A percentile compares a stretch with the other conserved stretches of the same genome.
Evolutionary conservation across 1,140 invertebrate species (phyloP).

Genomic region (Bactericera cockerelli): DNA sequence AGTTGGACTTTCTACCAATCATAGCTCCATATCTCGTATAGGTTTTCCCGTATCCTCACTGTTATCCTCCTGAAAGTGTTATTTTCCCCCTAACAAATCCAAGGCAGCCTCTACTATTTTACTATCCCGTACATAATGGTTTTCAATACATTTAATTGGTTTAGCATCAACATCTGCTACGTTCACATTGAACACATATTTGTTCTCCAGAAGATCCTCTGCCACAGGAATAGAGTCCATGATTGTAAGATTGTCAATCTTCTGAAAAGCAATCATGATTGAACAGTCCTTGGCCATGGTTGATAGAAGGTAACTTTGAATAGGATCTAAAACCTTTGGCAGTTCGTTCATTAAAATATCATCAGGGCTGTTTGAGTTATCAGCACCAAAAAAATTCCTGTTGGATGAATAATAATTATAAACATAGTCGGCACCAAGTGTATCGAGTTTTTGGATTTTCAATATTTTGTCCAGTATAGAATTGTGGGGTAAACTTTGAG

Average conservation of each 20-base stretch:
- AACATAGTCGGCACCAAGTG: conserved; percentile 20
- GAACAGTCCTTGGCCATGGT: conserved; percentile 39
- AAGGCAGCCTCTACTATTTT: conserved; percentile 29
- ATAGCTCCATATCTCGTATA: too few species aligned
- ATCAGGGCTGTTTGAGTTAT: too few species aligned
- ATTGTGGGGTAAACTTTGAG: conserved; percentile 23
- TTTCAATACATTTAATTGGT: conserved; percentile 34
- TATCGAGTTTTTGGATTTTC: conserved; percentile 26
- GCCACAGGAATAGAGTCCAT: conserved; percentile 19
- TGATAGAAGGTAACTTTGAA: conserved; percentile 36
- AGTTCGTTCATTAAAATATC: too few species aligned
- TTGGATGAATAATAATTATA: conserved; percentile 19
- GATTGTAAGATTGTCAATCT: conserved; percentile 22
- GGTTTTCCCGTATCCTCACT: too few species aligned
- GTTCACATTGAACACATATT: conserved; percentile 31
- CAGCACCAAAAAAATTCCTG: too few species aligned
- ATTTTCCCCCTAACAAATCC: conserved; percentile 11
- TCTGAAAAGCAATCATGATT: conserved; percentile 35
- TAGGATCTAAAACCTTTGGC: conserved; percentile 15
- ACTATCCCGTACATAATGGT: conserved; percentile 32
- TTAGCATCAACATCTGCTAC: conserved; percentile 39
- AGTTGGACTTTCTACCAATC: too few species aligned
- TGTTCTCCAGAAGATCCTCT: conserved; percentile 26
- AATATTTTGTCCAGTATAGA: conserved; percentile 27
- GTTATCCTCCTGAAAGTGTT: too few species aligned